Evolutionary conservation across 2,888 invertebrate species (phyloP).

Genomic region (Chrysomela aeneicollis): DNA sequence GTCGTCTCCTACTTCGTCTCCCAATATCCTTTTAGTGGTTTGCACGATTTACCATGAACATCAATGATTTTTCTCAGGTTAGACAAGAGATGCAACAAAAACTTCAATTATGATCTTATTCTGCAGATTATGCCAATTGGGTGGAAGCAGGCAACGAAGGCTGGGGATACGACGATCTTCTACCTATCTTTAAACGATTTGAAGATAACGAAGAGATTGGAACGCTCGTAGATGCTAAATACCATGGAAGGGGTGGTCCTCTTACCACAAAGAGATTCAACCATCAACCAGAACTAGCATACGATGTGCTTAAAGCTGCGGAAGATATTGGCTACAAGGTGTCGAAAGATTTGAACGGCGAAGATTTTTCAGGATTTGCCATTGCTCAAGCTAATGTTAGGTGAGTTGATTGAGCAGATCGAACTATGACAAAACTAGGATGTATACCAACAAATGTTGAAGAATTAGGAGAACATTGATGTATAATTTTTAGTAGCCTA

Average conservation of each 20-base stretch:
- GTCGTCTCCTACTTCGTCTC: too few relatives aligned
- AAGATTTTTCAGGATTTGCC: slow-evolving; percentile 69
- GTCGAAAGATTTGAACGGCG: slow-evolving; percentile 72
- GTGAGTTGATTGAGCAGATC: too few relatives aligned
- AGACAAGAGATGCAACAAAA: too few relatives aligned
- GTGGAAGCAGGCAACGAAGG: slow-evolving; percentile 74
- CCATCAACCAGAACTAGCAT: slow-evolving; percentile 69
- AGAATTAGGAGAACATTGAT: too few relatives aligned
- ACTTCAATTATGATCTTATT: too few relatives aligned
- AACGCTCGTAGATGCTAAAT: slow-evolving; percentile 66
- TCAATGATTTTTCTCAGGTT: too few relatives aligned
- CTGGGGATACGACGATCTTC: slow-evolving; percentile 81
- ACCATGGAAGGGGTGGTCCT: slow-evolving; percentile 70
- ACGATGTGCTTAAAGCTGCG: slow-evolving; percentile 70
- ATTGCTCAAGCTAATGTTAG: slow-evolving; percentile 71
- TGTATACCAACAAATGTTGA: too few relatives aligned
- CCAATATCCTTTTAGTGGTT: too few relatives aligned
- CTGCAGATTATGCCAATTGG: slow-evolving; percentile 77
- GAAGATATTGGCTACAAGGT: slow-evolving; percentile 70
- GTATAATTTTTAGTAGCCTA: too few relatives aligned
- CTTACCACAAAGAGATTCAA: slow-evolving; percentile 71
- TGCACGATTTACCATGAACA: too few relatives aligned
- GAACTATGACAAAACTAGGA: too few relatives aligned
- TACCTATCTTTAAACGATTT: slow-evolving; percentile 75
- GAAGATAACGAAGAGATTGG: slow-evolving; percentile 74